A percentile compares a stretch with the other conserved stretches of the same genome.
These are phyloP conservation scores for Mermis nigrescens DNA, from an alignment of 2,888 invertebrate genomes.

Conservation along the genomic window DNA sequence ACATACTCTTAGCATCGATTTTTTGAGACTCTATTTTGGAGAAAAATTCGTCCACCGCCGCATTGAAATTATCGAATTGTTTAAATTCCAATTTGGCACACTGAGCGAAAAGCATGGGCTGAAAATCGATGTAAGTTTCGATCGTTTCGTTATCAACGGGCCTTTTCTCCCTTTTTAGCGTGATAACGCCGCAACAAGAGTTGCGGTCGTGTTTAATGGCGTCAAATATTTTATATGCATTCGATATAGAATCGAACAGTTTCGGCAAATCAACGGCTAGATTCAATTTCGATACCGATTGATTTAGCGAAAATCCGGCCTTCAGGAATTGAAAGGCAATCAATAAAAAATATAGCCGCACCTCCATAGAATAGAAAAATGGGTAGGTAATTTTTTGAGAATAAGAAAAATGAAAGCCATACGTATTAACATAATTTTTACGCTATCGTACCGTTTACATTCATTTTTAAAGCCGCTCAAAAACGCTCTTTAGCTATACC, in stretches of 20 bases:
- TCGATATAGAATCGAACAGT: slow-evolving; percentile 42
- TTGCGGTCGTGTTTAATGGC: slow-evolving; percentile 38
- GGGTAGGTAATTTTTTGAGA: too few relatives aligned
- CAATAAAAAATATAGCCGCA: not conserved
- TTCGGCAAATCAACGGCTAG: not conserved
- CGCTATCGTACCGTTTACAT: too few relatives aligned
- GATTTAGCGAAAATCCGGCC: not conserved
- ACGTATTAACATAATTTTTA: too few relatives aligned
- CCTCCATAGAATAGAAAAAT: too few relatives aligned
- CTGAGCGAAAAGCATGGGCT: slow-evolving; percentile 65
- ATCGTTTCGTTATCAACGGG: slow-evolving; percentile 13
- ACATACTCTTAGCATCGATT: slow-evolving; percentile 58
- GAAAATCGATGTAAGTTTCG: slow-evolving; percentile 63
- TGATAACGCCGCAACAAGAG: slow-evolving; percentile 55
- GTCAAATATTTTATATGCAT: slow-evolving; percentile 48
- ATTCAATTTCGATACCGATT: not conserved
- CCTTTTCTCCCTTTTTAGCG: slow-evolving; percentile 60
- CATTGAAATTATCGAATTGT: slow-evolving; percentile 27
- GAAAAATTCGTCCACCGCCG: slow-evolving; percentile 84
- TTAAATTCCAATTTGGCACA: slow-evolving; percentile 38
- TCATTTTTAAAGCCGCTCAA: too few relatives aligned
- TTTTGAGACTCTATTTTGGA: slow-evolving; percentile 83
- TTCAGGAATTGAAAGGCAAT: too few relatives aligned
- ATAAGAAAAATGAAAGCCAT: too few relatives aligned
- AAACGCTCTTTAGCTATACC: too few relatives aligned